Evolutionary conservation across 1,140 invertebrate genomes (phyloP), one percentile per base, ranked within the genome.

Genomic region (Drosophila pectinifera): DNA sequence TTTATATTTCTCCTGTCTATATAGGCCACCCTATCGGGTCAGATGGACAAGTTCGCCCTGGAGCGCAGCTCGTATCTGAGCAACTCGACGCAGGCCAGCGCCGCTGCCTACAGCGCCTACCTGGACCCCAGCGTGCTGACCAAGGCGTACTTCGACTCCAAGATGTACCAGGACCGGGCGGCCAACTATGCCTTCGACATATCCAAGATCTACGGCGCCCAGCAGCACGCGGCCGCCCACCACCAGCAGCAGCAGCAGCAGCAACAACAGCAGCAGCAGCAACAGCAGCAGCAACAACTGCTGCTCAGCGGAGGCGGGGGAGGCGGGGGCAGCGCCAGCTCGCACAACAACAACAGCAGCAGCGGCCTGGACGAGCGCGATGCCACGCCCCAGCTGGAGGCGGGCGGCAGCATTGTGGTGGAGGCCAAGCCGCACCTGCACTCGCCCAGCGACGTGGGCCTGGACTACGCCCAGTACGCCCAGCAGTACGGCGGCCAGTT

Each of bases 81-180:
- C 57, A 90, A 89, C 42, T 85, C 90, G 13, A 80, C 79, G 26
- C 92, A 92, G 74, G 91, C 90, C 26, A 92, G 90, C 58, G 88
- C 49, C 18, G 49, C 49, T 36, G 49, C 91, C 10, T 92, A 92
- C 31, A 92, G 92, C 80, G 94, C 95, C 41, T 96, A 96, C 80
- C 92, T 96, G 65, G 96, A 96, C 80, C 95, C 95, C 14, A 95
- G 95, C 0, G 95, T 96, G 3, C 93, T 96, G 14, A 95, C 95
- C 69, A 97, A 97, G 91, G 96, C 96, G 1, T 97, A 97, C 90
- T 95, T 95, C 69, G 95, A 96, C 83, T 95, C 95, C 8, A 95
- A 96, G 85, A 95, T 96, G 93, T 96, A 96, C 92, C 96, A 96
- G 94, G 95, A 96, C 80, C 94, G 94, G 70, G 95, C 96, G 72